phyloP scores from a whole-genome alignment of 2,113 vertebrate species.

The Rattus rattus region DNA sequence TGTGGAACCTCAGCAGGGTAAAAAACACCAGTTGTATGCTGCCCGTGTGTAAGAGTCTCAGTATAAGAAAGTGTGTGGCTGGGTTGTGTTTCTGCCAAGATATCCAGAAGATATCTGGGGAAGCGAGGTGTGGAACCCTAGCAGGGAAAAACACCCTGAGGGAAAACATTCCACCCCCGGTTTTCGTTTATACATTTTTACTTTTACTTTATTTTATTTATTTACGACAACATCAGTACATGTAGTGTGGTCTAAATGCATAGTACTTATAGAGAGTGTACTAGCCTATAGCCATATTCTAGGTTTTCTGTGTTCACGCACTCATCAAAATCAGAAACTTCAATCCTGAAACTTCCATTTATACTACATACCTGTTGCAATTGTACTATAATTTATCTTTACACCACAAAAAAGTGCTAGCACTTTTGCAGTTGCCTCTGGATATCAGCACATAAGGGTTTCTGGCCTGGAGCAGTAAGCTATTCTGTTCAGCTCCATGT shows the following conservation, averaged over 20 bases:
- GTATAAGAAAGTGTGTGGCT: too few species aligned
- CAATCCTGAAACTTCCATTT: not conserved
- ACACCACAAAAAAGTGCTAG: not conserved
- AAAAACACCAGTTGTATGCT: too few species aligned
- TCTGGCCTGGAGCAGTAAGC: not conserved
- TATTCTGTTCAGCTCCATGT: not conserved
- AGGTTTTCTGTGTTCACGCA: not conserved
- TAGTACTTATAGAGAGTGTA: not conserved
- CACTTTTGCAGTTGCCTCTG: not conserved
- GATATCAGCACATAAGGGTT: not conserved
- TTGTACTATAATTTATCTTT: not conserved
- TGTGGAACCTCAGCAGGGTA: too few species aligned
- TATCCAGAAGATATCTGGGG: too few species aligned
- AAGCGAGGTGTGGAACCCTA: too few species aligned
- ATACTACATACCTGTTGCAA: not conserved
- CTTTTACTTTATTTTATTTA: too few species aligned
- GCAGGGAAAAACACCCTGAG: too few species aligned
- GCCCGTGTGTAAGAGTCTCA: too few species aligned
- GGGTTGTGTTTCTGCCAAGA: too few species aligned
- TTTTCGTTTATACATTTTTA: too few species aligned
- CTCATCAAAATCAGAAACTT: not conserved
- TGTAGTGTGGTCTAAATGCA: not conserved
- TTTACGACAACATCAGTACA: not conserved
- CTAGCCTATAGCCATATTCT: too few species aligned
- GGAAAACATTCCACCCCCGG: too few species aligned